phyloP scores from a whole-genome alignment of 2,113 vertebrate species.

The Aspidoscelis tigris region DNA sequence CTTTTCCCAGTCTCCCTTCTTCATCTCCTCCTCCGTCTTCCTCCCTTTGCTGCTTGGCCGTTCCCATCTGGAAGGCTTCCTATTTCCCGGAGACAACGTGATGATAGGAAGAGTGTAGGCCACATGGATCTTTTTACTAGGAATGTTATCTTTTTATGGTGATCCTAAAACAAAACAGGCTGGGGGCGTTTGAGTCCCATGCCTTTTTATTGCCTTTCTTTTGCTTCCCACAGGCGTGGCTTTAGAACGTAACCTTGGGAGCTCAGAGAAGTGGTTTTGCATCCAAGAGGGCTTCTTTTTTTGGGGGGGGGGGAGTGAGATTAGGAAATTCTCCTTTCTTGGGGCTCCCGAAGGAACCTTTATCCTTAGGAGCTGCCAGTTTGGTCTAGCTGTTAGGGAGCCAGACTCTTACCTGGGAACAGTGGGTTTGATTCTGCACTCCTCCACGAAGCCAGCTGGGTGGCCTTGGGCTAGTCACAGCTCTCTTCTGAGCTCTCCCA shows the following conservation, averaged over 20 bases:
- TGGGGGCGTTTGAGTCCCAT: neutral
- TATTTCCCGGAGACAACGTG: neutral
- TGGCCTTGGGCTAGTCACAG: no score
- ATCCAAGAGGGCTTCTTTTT: neutral
- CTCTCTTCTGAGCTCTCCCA: no score
- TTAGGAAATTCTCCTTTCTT: no score
- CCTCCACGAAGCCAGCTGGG: no score
- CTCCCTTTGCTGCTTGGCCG: constrained; percentile 1
- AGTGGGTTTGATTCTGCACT: no score
- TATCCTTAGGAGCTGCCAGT: no score
- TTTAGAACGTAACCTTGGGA: neutral
- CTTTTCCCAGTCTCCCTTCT: no score
- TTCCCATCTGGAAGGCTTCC: constrained; percentile 43
- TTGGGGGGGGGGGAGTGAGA: no score
- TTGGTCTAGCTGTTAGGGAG: no score
- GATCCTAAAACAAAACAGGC: constrained; percentile 52
- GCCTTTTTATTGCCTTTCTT: neutral
- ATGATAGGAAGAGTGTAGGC: constrained; percentile 48
- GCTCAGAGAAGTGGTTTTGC: neutral
- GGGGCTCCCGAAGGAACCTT: no score
- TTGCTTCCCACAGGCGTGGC: constrained; percentile 1
- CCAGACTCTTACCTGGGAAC: no score
- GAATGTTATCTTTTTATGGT: constrained; percentile 48
- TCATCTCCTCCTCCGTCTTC: neutral
- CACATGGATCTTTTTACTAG: constrained; percentile 36